Evolutionary conservation across 2,888 invertebrate species (phyloP), one percentile per base, ranked within the genome.

Genomic region (Acanthosepion pharaonis): DNA sequence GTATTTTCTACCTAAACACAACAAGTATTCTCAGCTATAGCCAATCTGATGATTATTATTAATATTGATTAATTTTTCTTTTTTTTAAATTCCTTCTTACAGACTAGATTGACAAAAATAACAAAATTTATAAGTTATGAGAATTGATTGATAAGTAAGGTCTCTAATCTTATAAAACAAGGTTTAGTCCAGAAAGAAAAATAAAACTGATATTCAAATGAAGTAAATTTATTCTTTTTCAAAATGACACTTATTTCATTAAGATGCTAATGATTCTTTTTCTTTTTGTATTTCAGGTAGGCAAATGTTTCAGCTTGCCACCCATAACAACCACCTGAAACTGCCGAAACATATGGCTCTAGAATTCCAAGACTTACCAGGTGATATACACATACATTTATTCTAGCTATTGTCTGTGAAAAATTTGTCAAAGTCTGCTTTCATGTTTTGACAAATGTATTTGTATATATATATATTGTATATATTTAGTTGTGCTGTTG

Each of bases 311-410:
- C 93, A 93, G 48, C 93, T 93, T n/a, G 93, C 93, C 49, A 93
- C 93, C 49, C 93, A 93, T 93, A 93, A 93, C 93, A 93, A 49
- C 53, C 93, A 93, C 49, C 51, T 93, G 93, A 93, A 33, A 93
- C 53, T 93, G 53, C 93, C 93, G 51, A 93, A 93, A 93, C 93
- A 53, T 93, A 93, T 93, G 93, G 93, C 49, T 53, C 93, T 93
- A 93, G 93, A 93, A 93, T 93, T 93, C n/a, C 93, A 93, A 93
- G 93, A 93, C 93, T 53, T 93, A 93, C 93, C 93, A 93, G 93
- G 93, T 93, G 93, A 93, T n/a, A 78, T 93, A 53, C 48, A 93
- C 49, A 49, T 93, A 93, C 53, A 48, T 53, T 49, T 25, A 93
- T 93, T 93, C n/a, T 93, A 93, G 53, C 18, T 93, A 93, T 93